Percentiles rank a stretch among this genome's conserved stretches.
Evolutionary conservation across 2,113 vertebrate species (phyloP).

Genomic region (Bos javanicus): DNA sequence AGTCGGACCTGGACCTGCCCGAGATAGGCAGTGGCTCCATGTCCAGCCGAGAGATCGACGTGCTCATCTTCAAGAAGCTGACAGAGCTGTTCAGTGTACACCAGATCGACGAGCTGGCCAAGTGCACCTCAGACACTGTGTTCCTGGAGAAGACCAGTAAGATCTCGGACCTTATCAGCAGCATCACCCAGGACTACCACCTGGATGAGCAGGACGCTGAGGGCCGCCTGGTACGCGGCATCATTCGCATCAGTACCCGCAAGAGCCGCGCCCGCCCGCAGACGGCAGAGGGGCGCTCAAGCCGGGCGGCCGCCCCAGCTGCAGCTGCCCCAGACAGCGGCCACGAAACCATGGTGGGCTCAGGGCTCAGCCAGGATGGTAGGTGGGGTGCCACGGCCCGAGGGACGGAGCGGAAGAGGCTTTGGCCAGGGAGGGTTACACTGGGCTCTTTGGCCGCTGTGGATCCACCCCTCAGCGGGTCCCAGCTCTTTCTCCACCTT

Average conservation of each 20-base stretch:
- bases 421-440: background rate
- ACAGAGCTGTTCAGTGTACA: conserved; percentile 97
- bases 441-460: background rate
- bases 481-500: background rate
- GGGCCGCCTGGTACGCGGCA: conserved; percentile 94
- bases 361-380: conserved; percentile 91
- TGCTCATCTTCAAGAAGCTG: conserved; percentile 96
- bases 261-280: conserved; percentile 83
- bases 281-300: conserved; percentile 74
- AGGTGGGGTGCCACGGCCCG: conserved; percentile 43
- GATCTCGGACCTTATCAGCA: conserved; percentile 98
- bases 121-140: conserved; percentile 96
- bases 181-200: conserved; percentile 98
- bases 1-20: conserved; percentile 89
- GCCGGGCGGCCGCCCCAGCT: conserved; percentile 81
- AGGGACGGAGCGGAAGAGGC: background rate
- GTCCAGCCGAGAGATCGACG: conserved; percentile 93
- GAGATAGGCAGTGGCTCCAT: conserved; percentile 89
- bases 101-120: conserved; percentile 98
- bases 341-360: conserved; percentile 93
- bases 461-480: background rate
- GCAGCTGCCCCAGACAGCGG: conserved; percentile 90
- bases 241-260: conserved; percentile 97
- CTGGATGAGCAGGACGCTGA: conserved; percentile 97
- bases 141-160: conserved; percentile 98